Evolutionary conservation across 2,797 vertebrate species (phyloP).

Genomic region (Gadopsis bispinosus): DNA sequence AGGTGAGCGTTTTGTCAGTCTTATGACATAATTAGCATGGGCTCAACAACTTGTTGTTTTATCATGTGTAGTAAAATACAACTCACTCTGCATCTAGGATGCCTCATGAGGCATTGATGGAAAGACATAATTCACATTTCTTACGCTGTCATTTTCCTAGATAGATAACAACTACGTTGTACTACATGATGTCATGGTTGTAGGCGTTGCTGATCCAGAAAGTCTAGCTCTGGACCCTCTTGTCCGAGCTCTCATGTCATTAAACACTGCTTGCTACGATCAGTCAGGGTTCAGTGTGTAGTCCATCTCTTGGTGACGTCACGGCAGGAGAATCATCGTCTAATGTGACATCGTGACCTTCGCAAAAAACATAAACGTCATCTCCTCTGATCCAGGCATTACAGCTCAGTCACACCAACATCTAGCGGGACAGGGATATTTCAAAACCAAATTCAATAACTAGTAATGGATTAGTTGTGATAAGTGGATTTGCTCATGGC

Average conservation of each 20-base stretch:
- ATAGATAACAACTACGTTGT: background rate
- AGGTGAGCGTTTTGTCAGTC: background rate
- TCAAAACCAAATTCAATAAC: constrained; percentile 28
- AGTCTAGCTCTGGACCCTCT: background rate
- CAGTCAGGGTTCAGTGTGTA: background rate
- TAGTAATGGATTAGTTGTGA: constrained; percentile 20
- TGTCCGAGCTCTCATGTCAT: background rate
- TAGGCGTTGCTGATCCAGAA: background rate
- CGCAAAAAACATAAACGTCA: constrained; percentile 26
- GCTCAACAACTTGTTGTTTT: background rate
- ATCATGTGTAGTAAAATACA: background rate
- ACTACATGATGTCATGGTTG: constrained; percentile 3
- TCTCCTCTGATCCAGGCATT: constrained; percentile 5
- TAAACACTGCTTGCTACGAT: background rate
- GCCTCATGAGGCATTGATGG: background rate
- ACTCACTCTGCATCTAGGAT: background rate
- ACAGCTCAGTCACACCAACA: background rate
- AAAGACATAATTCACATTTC: constrained; percentile 1
- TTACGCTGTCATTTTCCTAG: background rate
- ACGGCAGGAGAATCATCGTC: constrained; percentile 5
- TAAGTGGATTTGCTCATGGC: constrained; percentile 26
- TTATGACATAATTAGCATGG: background rate
- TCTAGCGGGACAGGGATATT: background rate
- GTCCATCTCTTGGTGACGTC: constrained; percentile 3
- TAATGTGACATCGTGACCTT: constrained; percentile 43